Evolutionary conservation across 2,888 invertebrate genomes (phyloP), one percentile per base, ranked within the genome.

Genomic region (Stenichneumon culpator): DNA sequence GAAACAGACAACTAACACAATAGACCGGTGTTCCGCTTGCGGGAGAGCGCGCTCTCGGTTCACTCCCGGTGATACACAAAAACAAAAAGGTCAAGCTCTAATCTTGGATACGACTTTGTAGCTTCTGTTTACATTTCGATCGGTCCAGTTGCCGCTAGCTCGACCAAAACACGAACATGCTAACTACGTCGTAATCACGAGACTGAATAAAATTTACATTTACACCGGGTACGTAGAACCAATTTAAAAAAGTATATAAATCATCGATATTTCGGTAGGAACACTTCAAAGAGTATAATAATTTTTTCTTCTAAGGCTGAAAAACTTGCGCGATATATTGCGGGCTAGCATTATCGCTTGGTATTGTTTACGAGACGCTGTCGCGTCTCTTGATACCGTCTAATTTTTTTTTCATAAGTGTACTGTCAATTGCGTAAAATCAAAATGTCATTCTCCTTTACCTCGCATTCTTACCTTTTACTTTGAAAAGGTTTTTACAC

Each of bases 11-110:
- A 22, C 57, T 60, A 22, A 60, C 57, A 60, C 57, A 28, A 60
- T 60, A 60, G 57, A 25, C 14, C 0, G 28, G n/a, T 60, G 25
- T 60, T 25, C 22, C 14, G 57, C 54, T n/a, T 4, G 22, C 54
- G 22, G 6, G 54, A 1, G 39, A 50, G 50, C 50, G n/a, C 14
- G 54, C 57, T 22, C 25, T 28, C 57, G 14, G 22, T 28, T 28
- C 11, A 25, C 28, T 60, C 57, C 28, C 25, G 57, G 14, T 60
- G 25, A 28, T 60, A 11, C 25, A 60, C 57, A 60, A 60, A 60
- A 60, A 60, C 57, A 60, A 60, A 28, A 25, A 28, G 28, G 57
- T 60, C 57, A 28, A 60, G 57, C 28, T 39, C 57, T 25, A 19
- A 6, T 22, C 14, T 11, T 14, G 57, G 11, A 14, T 25, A 11